Conservation (phyloP, 1,140 invertebrate genomes). For the Propsilocerus akamusi region DNA sequence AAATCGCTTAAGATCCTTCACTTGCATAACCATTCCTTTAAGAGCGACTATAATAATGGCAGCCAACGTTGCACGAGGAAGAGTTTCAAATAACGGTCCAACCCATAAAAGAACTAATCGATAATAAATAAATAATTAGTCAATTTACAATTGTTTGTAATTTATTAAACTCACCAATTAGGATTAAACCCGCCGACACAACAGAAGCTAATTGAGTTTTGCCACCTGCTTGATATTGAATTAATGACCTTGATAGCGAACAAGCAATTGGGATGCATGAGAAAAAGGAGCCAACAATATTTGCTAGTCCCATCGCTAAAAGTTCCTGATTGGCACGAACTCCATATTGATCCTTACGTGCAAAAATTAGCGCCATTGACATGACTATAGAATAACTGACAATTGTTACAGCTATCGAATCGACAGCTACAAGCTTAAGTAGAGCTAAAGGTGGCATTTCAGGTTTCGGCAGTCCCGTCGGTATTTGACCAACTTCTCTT, state of each 20-base stretch:
- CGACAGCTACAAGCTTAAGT: slow-evolving; percentile 26
- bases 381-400: slow-evolving; percentile 81
- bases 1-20: slow-evolving; percentile 47
- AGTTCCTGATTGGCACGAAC: slow-evolving; percentile 81
- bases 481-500: slow-evolving; percentile 49
- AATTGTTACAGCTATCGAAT: slow-evolving; percentile 54
- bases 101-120: slow-evolving; percentile 66
- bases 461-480: slow-evolving; percentile 38
- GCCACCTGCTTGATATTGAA: slow-evolving; percentile 61
- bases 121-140: too few relatives aligned
- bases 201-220: slow-evolving; percentile 60
- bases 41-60: slow-evolving; percentile 81
- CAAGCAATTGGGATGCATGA: slow-evolving; percentile 67
- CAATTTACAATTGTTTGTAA: too few relatives aligned
- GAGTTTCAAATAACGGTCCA: slow-evolving; percentile 62
- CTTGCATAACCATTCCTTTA: slow-evolving; percentile 75
- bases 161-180: too few relatives aligned
- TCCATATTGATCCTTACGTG: slow-evolving; percentile 71
- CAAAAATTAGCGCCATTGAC: slow-evolving; percentile 85
- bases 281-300: slow-evolving; percentile 68
- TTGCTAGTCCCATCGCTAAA: slow-evolving; percentile 55
- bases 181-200: slow-evolving; percentile 43
- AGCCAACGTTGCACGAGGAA: slow-evolving; percentile 58
- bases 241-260: slow-evolving; percentile 61
- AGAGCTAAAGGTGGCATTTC: slow-evolving; percentile 27